phyloP scores from a whole-genome alignment of 2,888 invertebrate genomes.

The Apoda limacodes region DNA sequence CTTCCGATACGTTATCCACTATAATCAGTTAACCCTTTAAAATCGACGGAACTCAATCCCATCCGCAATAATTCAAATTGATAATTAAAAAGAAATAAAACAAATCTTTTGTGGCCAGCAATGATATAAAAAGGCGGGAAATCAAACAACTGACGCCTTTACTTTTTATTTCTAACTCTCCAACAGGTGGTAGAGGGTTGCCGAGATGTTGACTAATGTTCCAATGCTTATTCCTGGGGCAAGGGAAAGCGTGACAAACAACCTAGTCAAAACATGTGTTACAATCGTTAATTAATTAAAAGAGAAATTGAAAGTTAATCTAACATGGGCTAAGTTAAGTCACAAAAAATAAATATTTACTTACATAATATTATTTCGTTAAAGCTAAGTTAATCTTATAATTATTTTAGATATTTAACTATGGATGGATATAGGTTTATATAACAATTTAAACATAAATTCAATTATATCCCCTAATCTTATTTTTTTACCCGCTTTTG shows the following conservation, averaged over 20 bases:
- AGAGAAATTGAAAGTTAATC: constrained; percentile 63
- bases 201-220: constrained; percentile 39
- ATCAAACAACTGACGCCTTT: constrained; percentile 52
- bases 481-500: no score
- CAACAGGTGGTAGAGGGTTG: constrained; percentile 57
- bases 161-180: constrained; percentile 25
- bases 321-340: no score
- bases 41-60: constrained; percentile 35
- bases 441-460: no score
- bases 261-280: constrained; percentile 59
- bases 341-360: no score
- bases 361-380: no score
- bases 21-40: constrained; percentile 56
- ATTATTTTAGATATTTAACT: no score
- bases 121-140: constrained; percentile 41
- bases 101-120: constrained; percentile 54
- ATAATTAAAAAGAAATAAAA: constrained; percentile 71
- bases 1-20: constrained; percentile 50
- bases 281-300: constrained; percentile 58
- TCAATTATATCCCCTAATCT: no score
- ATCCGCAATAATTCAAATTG: constrained; percentile 36
- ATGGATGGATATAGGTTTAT: no score
- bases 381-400: no score
- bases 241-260: constrained; percentile 64
- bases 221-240: constrained; percentile 35